phyloP scores from a whole-genome alignment of 2,888 invertebrate genomes.

The Amaurobius ferox region DNA sequence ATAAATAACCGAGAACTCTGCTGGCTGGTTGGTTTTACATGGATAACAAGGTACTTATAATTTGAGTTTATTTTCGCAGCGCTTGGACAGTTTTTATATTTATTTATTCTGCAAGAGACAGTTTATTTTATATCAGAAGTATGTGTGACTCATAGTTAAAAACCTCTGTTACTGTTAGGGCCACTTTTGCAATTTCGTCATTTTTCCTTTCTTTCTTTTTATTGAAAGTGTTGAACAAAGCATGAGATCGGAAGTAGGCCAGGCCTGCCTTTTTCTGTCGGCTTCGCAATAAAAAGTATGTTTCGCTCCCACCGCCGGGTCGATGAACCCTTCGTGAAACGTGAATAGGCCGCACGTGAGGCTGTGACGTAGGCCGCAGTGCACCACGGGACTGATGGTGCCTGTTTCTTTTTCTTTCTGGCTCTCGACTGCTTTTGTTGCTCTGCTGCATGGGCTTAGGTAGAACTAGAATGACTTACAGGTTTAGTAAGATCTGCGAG shows the following conservation, averaged over 20 bases:
- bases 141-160: background rate
- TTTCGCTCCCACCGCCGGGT: conserved; percentile 43
- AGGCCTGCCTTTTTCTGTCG: conserved; percentile 48
- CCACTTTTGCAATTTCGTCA: conserved; percentile 19
- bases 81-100: no score
- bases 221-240: conserved; percentile 62
- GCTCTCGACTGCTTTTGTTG: no score
- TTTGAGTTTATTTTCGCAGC: no score
- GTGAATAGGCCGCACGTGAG: conserved; percentile 66
- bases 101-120: no score
- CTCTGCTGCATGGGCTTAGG: background rate
- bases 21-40: no score
- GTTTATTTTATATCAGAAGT: no score
- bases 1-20: no score
- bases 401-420: background rate
- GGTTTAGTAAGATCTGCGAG: background rate
- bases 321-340: conserved; percentile 60
- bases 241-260: conserved; percentile 58
- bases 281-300: conserved; percentile 25
- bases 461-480: background rate
- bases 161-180: background rate
- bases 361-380: conserved; percentile 24
- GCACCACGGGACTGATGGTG: conserved; percentile 18
- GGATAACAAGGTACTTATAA: no score
- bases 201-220: conserved; percentile 20